Conservation (phyloP, 2,888 invertebrate species). For the Drosophila recens region DNA sequence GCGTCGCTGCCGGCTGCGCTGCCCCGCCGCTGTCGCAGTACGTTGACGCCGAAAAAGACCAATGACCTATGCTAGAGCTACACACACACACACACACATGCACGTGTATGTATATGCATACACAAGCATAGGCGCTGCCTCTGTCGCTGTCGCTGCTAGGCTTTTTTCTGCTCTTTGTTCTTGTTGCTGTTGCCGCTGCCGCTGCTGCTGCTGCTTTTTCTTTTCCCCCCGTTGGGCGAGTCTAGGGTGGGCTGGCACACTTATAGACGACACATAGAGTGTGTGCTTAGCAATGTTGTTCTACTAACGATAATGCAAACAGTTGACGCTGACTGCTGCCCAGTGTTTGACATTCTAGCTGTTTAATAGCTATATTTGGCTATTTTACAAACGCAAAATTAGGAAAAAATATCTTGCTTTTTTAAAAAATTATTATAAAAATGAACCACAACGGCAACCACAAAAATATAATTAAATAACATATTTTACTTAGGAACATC, state of each 20-base stretch:
- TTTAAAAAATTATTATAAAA: no score
- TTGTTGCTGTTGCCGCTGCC: slow-evolving; percentile 34
- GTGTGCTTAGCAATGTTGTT: slow-evolving; percentile 78
- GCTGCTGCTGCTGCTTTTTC: slow-evolving; percentile 37
- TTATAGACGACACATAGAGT: slow-evolving; percentile 73
- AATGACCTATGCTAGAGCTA: slow-evolving; percentile 84
- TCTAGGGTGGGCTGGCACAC: slow-evolving; percentile 74
- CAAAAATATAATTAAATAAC: no score
- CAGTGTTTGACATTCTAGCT: background rate
- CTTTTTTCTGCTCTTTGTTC: slow-evolving; percentile 35
- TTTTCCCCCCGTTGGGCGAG: slow-evolving; percentile 23
- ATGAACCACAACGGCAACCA: no score
- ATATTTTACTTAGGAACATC: no score
- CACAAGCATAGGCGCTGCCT: slow-evolving; percentile 54
- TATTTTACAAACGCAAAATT: background rate
- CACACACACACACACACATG: slow-evolving; percentile 34
- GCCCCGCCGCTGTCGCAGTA: slow-evolving; percentile 74
- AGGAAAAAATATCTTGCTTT: no score
- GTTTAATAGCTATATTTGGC: background rate
- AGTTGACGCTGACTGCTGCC: slow-evolving; percentile 53
- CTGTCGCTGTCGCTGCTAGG: slow-evolving; percentile 51
- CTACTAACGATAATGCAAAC: slow-evolving; percentile 82
- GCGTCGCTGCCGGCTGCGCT: slow-evolving; percentile 46
- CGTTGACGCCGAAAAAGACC: slow-evolving; percentile 85
- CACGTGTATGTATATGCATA: slow-evolving; percentile 4